Conservation (phyloP, 1,140 invertebrate species). For the Chrysoperla carnea region DNA sequence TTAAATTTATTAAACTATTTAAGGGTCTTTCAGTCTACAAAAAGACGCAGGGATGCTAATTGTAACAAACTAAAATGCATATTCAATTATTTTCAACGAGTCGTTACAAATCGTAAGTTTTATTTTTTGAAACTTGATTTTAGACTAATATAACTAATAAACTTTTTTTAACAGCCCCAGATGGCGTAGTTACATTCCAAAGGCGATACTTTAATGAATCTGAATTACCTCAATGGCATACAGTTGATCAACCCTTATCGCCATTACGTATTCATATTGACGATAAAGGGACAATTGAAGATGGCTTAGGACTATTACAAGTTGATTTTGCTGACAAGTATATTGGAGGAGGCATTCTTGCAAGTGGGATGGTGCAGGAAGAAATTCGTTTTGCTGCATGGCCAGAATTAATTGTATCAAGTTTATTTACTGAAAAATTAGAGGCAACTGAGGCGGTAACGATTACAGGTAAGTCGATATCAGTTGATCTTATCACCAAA, state of each 20-base stretch:
- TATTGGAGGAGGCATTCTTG: constrained; percentile 83
- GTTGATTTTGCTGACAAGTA: constrained; percentile 94
- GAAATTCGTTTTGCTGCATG: constrained; percentile 95
- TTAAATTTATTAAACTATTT: constrained; percentile 11
- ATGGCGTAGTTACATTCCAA: constrained; percentile 9
- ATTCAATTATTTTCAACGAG: constrained; percentile 69
- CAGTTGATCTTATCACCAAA: neutral
- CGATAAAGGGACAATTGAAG: constrained; percentile 59
- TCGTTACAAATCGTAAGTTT: constrained; percentile 41
- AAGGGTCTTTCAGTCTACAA: constrained; percentile 35
- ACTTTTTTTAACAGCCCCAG: too few species aligned
- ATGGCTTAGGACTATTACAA: constrained; percentile 68
- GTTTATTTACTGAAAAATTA: constrained; percentile 76
- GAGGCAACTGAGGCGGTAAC: constrained; percentile 71
- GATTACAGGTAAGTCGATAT: constrained; percentile 41
- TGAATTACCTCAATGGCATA: constrained; percentile 49
- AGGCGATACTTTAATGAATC: constrained; percentile 40
- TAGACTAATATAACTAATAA: too few species aligned
- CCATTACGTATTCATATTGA: constrained; percentile 47
- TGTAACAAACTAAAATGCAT: constrained; percentile 77
- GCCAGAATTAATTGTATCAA: constrained; percentile 78
- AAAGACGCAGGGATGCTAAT: constrained; percentile 18
- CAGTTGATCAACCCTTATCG: constrained; percentile 30
- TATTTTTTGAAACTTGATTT: too few species aligned
- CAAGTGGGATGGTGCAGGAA: constrained; percentile 88